Conservation (phyloP, 2,888 invertebrate species). For the Mycalesis mineus region DNA sequence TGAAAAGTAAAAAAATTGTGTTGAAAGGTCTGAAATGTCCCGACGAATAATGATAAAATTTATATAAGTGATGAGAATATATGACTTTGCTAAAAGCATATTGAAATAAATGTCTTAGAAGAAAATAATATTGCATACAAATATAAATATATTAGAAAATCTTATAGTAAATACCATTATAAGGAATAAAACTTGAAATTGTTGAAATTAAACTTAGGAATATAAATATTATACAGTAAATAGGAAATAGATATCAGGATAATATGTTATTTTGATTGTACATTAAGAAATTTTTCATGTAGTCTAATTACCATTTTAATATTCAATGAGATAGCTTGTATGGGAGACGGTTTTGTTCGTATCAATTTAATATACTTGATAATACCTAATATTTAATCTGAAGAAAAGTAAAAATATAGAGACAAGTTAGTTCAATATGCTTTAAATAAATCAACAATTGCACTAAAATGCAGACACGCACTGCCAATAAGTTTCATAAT, state of each 20-base stretch:
- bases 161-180: background rate
- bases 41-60: slow-evolving; percentile 51
- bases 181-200: background rate
- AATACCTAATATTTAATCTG: no score
- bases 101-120: slow-evolving; percentile 61
- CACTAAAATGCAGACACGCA: slow-evolving; percentile 80
- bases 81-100: slow-evolving; percentile 68
- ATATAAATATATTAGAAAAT: slow-evolving; percentile 3
- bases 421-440: slow-evolving; percentile 73
- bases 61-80: slow-evolving; percentile 59
- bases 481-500: slow-evolving; percentile 58
- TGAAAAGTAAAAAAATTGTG: slow-evolving; percentile 15
- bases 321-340: background rate
- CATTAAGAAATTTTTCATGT: no score
- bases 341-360: background rate
- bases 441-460: slow-evolving; percentile 65
- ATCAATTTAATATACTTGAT: no score
- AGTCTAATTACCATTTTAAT: no score
- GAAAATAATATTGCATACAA: slow-evolving; percentile 19
- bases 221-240: background rate
- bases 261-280: no score
- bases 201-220: background rate
- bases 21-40: slow-evolving; percentile 59
- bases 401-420: slow-evolving; percentile 21
- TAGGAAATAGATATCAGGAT: no score